A percentile compares a stretch with the other conserved stretches of the same genome.
Evolutionary conservation across 2,797 vertebrate species (phyloP).

Genomic region (Delichon dasypus): DNA sequence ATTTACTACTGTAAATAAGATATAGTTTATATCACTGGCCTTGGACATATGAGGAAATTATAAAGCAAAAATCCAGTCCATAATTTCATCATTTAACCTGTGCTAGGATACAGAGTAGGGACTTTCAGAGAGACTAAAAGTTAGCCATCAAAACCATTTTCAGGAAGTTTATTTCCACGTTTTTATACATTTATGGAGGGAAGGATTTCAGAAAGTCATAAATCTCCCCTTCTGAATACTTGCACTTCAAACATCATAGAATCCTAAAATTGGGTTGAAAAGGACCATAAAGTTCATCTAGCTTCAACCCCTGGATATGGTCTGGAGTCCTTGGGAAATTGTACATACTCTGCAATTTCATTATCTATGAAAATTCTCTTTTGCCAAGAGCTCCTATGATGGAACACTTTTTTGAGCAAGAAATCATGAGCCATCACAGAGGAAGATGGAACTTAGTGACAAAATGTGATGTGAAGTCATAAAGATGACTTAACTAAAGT

Average conservation of each 20-base stretch:
- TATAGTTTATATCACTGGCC: background rate
- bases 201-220: background rate
- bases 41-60: background rate
- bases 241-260: background rate
- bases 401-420: background rate
- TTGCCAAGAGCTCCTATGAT: background rate
- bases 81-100: background rate
- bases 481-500: background rate
- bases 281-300: background rate
- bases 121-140: background rate
- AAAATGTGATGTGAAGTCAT: background rate
- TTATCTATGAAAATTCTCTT: background rate
- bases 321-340: background rate
- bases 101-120: background rate
- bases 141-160: background rate
- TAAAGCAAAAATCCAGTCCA: background rate
- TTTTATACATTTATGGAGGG: background rate
- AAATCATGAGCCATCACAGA: background rate
- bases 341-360: background rate
- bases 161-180: background rate
- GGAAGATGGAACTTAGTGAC: background rate
- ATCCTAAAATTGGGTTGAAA: background rate
- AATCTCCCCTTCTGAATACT: background rate
- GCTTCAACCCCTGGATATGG: background rate
- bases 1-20: background rate